Evolutionary conservation across 2,113 vertebrate genomes (phyloP).

Genomic region (Haliaeetus leucogaster): DNA sequence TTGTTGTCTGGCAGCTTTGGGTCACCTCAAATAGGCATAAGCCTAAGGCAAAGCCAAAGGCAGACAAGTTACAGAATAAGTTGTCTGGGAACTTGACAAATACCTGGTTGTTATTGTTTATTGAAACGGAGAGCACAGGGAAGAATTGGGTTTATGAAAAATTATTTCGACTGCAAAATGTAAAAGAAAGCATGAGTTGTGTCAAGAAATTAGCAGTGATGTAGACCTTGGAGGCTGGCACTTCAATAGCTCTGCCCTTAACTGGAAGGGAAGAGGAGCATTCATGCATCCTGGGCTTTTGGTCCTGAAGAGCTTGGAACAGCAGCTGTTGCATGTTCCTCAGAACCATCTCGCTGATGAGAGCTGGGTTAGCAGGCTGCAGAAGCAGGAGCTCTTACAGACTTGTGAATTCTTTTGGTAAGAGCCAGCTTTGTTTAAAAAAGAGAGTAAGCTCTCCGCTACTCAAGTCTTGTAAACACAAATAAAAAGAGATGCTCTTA

Average conservation of each 20-base stretch:
- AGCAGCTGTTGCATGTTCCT: not conserved
- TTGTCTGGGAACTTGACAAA: not conserved
- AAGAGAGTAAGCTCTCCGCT: not conserved
- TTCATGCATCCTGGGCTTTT: fast-evolving
- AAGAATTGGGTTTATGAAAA: not conserved
- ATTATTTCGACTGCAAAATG: not conserved
- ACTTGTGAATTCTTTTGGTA: not conserved
- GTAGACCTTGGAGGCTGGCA: not conserved
- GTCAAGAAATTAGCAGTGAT: not conserved
- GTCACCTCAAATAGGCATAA: not conserved
- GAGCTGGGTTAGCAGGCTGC: not conserved
- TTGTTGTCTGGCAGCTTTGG: conserved; percentile 28
- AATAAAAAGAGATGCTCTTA: not conserved
- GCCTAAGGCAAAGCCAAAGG: conserved; percentile 36
- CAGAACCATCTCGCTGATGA: not conserved
- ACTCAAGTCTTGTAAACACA: not conserved
- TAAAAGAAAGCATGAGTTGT: not conserved
- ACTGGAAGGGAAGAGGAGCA: not conserved
- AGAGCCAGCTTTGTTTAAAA: not conserved
- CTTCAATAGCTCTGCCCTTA: not conserved
- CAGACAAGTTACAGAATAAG: not conserved
- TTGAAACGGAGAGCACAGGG: not conserved
- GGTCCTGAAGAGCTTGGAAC: not conserved
- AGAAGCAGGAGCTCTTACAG: not conserved
- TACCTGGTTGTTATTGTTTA: not conserved